phyloP scores from a whole-genome alignment of 2,888 invertebrate genomes.

The Pocota personata region DNA sequence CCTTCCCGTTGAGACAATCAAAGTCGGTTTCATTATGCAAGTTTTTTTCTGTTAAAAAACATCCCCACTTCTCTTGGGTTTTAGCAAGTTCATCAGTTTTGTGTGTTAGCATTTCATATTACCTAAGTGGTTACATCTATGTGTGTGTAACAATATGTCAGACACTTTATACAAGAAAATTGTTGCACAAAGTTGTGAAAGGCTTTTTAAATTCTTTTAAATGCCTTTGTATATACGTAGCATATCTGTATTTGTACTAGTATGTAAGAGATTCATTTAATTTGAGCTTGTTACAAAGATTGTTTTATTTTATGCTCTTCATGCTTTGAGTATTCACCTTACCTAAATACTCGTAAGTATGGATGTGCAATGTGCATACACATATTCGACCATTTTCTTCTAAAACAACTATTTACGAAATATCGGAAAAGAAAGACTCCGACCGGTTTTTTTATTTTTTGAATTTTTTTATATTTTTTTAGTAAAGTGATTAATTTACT shows the following conservation, averaged over 20 bases:
- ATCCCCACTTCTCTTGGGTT: conserved; percentile 14
- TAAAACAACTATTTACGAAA: too few species aligned
- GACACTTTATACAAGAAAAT: background rate
- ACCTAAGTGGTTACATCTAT: conserved; percentile 4
- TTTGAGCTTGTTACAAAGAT: too few species aligned
- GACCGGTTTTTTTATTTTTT: too few species aligned
- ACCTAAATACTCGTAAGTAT: too few species aligned
- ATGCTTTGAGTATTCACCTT: too few species aligned
- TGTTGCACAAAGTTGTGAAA: background rate
- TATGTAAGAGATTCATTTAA: too few species aligned
- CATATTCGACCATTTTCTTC: too few species aligned
- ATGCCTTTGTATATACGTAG: background rate
- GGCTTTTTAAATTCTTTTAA: background rate
- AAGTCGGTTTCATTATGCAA: conserved; percentile 40
- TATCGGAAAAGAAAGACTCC: too few species aligned
- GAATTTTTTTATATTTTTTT: too few species aligned
- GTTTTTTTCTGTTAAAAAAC: conserved; percentile 24
- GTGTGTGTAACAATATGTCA: background rate
- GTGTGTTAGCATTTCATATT: conserved; percentile 16
- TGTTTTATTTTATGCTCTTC: background rate
- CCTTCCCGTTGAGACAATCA: conserved; percentile 55
- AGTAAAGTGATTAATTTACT: too few species aligned
- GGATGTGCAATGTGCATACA: too few species aligned
- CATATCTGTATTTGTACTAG: too few species aligned
- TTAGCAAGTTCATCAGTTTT: conserved; percentile 40